Evolutionary conservation across 2,797 vertebrate genomes (phyloP).

Genomic region (Sebastes vulpes): DNA sequence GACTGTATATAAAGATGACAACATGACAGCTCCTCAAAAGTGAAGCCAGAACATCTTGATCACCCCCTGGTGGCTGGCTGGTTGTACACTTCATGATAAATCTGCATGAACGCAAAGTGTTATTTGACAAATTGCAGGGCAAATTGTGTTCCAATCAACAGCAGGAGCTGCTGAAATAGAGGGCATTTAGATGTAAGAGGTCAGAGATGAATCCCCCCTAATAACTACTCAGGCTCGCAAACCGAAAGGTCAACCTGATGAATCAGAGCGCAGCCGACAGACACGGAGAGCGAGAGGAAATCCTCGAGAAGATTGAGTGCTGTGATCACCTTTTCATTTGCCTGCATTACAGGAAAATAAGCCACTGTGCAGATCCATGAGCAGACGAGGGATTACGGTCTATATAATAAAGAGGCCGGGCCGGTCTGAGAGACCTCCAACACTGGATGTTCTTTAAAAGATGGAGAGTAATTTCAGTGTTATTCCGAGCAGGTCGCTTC

Average conservation of each 20-base stretch:
- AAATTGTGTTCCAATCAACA: neutral
- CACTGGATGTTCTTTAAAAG: conserved; percentile 45
- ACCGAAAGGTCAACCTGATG: conserved; percentile 62
- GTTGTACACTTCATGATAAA: neutral
- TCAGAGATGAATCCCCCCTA: conserved; percentile 16
- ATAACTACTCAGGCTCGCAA: neutral
- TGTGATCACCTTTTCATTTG: conserved; percentile 66
- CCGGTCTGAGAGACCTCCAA: conserved; percentile 43
- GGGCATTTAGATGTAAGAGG: neutral
- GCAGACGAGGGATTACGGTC: conserved; percentile 45
- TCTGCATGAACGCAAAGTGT: neutral
- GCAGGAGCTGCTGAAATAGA: neutral
- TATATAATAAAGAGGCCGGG: conserved; percentile 21
- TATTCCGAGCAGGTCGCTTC: conserved; percentile 24
- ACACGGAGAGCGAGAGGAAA: conserved; percentile 40
- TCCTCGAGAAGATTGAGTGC: conserved; percentile 56
- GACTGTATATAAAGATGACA: neutral
- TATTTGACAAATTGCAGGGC: neutral
- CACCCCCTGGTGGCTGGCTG: too few species aligned
- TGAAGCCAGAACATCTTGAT: too few species aligned
- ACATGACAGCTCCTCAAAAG: neutral
- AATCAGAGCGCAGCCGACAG: conserved; percentile 46
- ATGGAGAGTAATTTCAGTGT: conserved; percentile 55
- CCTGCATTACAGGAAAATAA: conserved; percentile 40
- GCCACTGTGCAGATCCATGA: conserved; percentile 4